phyloP scores from a whole-genome alignment of 2,797 vertebrate genomes.

The Bovichtus variegatus region DNA sequence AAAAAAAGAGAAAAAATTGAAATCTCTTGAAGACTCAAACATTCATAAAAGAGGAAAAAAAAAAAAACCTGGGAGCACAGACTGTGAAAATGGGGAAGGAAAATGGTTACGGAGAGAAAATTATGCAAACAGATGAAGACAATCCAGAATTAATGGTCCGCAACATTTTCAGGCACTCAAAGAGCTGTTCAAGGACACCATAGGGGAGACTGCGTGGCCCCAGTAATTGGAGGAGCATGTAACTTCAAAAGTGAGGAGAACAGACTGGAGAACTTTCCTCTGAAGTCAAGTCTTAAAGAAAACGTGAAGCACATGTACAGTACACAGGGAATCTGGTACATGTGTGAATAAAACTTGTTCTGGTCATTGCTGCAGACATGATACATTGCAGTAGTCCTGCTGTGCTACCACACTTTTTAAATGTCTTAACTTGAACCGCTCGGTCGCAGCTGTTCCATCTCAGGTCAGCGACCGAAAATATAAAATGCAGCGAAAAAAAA shows the following conservation, averaged over 20 bases:
- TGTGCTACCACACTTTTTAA: slow-evolving; percentile 64
- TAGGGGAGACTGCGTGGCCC: slow-evolving; percentile 80
- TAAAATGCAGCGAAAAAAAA: slow-evolving; percentile 30
- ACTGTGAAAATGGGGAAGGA: slow-evolving; percentile 64
- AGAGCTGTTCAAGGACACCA: slow-evolving; percentile 87
- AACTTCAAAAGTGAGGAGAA: slow-evolving; percentile 85
- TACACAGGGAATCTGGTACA: slow-evolving; percentile 77
- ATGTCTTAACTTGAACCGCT: slow-evolving; percentile 43
- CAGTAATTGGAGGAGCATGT: slow-evolving; percentile 85
- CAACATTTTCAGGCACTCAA: slow-evolving; percentile 84
- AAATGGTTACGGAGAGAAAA: slow-evolving; percentile 75
- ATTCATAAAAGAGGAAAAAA: slow-evolving; percentile 62
- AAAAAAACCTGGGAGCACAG: slow-evolving; percentile 24
- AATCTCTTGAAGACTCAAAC: slow-evolving; percentile 60
- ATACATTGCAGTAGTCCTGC: slow-evolving; percentile 68
- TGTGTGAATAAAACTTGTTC: slow-evolving; percentile 80
- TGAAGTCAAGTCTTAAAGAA: slow-evolving; percentile 82
- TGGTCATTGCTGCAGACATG: slow-evolving; percentile 77
- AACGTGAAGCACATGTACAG: slow-evolving; percentile 83
- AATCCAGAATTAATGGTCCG: slow-evolving; percentile 86
- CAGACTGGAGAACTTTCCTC: slow-evolving; percentile 76
- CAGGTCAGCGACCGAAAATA: slow-evolving; percentile 35
- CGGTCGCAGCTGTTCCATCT: slow-evolving; percentile 62
- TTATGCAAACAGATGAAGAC: slow-evolving; percentile 87
- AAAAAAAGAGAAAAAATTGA: slow-evolving; percentile 56